Evolutionary conservation across 2,113 vertebrate species (phyloP), one percentile per base, ranked within the genome.

Genomic region (Coptodon rendalli): DNA sequence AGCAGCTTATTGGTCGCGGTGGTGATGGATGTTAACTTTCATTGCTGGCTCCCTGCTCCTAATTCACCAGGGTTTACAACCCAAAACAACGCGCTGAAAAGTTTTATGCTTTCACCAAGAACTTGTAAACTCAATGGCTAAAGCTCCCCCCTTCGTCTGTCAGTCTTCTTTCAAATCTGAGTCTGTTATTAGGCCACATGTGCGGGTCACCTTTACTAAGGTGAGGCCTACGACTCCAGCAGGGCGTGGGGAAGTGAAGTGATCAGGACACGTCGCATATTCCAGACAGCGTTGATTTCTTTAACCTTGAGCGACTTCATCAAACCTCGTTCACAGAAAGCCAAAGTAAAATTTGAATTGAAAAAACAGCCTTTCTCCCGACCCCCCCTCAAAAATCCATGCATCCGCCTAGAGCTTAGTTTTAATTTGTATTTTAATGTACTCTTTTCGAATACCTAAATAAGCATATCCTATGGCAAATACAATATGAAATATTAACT

Each of bases 11-110:
- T 93, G 94, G 95, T 92, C 89, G 94, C 90, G 91, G 86, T 93
- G 93, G 92, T 95, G 93, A 96, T 95, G 94, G 94, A 96, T 95
- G 94, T 92, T 92, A 95, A 96, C 94, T 95, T 93, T 94, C 95
- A 93, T 92, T 91, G 91, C 91, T 83, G 89, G 91, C 85, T 91
- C 88, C 89, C 80, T 79, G 86, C 89, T 95, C 91, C 94, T 94
- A 94, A 95, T 94, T 94, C 90, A 94, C 88, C 83, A 61, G 91
- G 90, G 80, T 91, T 93, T 90, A 90, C 85, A 91, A 89, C 88
- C 85, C 59, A 87, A 93, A 92, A 92, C 82, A 85, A 57, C 36
- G 71, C 36, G 61, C 31, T 63, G 87, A 52, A 91, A 95, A 94
- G 80, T 92, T 94, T 94, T 56, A 86, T 71, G 91, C 91, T 89